phyloP scores from a whole-genome alignment of 2,797 vertebrate species.

The Tamandua tetradactyla region DNA sequence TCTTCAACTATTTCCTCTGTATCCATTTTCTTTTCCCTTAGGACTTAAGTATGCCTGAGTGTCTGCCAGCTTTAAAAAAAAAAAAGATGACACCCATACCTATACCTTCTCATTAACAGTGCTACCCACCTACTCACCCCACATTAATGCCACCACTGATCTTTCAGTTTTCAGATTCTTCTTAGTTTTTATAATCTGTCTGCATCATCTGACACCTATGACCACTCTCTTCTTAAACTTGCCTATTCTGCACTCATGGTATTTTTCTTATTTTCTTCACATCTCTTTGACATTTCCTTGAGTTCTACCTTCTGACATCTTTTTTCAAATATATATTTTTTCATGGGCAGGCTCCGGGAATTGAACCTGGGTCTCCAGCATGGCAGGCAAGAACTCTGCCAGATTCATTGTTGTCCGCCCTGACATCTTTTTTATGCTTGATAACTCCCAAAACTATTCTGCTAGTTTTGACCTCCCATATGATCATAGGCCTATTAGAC shows the following conservation, averaged over 20 bases:
- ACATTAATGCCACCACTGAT: not conserved
- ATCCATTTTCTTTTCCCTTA: constrained; percentile 38
- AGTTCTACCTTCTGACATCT: constrained; percentile 6
- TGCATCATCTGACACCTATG: not conserved
- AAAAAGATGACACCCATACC: not conserved
- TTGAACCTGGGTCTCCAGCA: no score
- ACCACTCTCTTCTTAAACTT: not conserved
- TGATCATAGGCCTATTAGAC: not conserved
- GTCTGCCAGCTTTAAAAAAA: constrained; percentile 34
- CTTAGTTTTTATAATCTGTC: not conserved
- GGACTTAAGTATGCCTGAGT: constrained; percentile 47
- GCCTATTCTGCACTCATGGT: not conserved
- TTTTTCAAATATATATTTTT: no score
- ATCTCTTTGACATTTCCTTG: not conserved
- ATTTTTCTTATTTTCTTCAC: not conserved
- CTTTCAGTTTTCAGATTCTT: constrained; percentile 46
- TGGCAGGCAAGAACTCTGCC: no score
- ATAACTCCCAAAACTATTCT: not conserved
- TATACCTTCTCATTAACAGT: not conserved
- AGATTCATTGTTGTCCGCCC: no score
- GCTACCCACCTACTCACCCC: not conserved
- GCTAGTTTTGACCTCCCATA: not conserved
- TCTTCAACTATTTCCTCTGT: not conserved
- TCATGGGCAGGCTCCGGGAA: no score
- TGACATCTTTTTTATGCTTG: not conserved